Percentiles rank a stretch among this genome's conserved stretches.
Evolutionary conservation across 2,113 vertebrate species (phyloP).

Genomic region (Alligator mississippiensis): DNA sequence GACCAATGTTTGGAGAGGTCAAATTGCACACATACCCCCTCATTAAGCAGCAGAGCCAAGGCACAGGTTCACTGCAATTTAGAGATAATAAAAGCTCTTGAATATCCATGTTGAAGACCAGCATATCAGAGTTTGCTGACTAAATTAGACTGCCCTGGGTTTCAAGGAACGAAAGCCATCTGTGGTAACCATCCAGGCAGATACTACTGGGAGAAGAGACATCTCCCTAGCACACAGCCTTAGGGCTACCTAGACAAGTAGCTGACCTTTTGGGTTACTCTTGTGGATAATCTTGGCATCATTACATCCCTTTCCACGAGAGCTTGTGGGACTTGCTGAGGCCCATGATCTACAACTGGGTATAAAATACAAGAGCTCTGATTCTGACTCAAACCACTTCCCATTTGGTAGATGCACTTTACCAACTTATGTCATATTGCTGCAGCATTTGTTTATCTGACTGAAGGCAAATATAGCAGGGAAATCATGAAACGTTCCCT

Average conservation of each 20-base stretch:
- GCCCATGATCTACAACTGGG: not conserved
- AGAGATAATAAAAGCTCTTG: not conserved
- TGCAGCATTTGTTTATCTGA: not conserved
- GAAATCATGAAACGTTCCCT: not conserved
- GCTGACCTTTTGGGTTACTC: not conserved
- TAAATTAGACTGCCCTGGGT: not conserved
- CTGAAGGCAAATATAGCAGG: not conserved
- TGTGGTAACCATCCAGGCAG: not conserved
- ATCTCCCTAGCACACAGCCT: not conserved
- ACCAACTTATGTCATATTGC: not conserved
- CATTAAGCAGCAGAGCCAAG: not conserved
- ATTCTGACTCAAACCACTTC: not conserved
- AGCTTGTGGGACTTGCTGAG: not conserved
- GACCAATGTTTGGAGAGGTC: not conserved
- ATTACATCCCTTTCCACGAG: not conserved
- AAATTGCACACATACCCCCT: not conserved
- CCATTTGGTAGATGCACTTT: not conserved
- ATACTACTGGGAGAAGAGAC: not conserved
- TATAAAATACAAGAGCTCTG: not conserved
- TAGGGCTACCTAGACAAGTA: not conserved
- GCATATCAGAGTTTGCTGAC: not conserved
- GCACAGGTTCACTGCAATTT: not conserved
- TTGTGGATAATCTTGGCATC: not conserved
- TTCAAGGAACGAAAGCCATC: not conserved
- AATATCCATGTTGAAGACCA: not conserved